phyloP scores from a whole-genome alignment of 23 tunicate species.

The Botrylloides violaceus region DNA sequence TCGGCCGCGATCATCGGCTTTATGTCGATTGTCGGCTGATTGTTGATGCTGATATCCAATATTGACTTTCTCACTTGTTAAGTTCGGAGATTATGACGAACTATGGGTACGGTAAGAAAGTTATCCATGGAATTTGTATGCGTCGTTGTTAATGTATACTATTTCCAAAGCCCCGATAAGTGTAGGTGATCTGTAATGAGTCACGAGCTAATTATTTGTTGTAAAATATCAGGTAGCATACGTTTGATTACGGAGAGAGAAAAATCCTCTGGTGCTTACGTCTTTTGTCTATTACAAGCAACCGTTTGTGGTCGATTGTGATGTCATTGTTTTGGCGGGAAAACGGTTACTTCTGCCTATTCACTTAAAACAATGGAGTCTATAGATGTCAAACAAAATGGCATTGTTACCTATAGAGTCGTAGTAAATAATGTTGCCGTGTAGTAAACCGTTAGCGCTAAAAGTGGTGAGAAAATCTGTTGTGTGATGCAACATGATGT shows the following conservation, averaged over 20 bases:
- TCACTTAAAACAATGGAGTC: not conserved
- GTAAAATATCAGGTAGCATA: not conserved
- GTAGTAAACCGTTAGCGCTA: not conserved
- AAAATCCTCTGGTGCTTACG: no score
- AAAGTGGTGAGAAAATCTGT: not conserved
- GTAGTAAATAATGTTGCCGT: not conserved
- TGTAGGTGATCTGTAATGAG: no score
- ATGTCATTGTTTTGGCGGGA: not conserved
- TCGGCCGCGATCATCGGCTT: no score
- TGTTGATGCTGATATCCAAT: no score
- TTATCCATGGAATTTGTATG: no score
- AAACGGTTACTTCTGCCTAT: slow-evolving; percentile 1
- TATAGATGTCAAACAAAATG: not conserved
- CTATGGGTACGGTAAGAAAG: no score
- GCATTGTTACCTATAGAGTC: no score
- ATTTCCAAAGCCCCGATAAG: no score
- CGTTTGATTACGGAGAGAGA: not conserved
- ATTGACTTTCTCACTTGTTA: no score
- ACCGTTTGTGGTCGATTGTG: not conserved
- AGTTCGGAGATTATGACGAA: no score
- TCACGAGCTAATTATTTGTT: not conserved
- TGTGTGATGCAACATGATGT: not conserved
- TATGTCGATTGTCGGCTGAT: no score
- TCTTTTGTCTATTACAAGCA: not conserved
- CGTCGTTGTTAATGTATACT: no score